A percentile compares a stretch with the other conserved stretches of the same genome.
These are phyloP conservation scores for Sylvia borin DNA, from an alignment of 2,797 vertebrate genomes.

Conservation along the genomic window DNA sequence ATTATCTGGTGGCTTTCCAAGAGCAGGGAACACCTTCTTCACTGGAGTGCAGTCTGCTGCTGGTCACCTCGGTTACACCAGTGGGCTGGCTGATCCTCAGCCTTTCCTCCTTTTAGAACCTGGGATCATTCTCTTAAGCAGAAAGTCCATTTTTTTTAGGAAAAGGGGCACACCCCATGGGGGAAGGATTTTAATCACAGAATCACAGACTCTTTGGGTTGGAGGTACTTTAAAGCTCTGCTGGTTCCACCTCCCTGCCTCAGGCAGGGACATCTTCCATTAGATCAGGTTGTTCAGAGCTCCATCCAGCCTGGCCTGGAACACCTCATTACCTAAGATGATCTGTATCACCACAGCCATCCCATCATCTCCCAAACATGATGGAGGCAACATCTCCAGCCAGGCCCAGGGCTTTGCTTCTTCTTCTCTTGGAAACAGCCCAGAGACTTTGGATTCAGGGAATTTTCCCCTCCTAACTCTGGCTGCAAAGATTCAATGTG, in stretches of 20 bases:
- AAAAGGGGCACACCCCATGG: background rate
- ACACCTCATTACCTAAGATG: background rate
- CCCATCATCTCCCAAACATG: background rate
- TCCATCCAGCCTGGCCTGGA: background rate
- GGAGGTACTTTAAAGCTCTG: background rate
- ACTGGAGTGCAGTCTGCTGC: background rate
- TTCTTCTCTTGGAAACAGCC: background rate
- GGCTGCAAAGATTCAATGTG: background rate
- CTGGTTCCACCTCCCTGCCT: too few species aligned
- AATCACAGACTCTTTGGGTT: background rate
- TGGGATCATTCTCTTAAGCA: background rate
- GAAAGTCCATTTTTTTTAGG: background rate
- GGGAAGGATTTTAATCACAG: background rate
- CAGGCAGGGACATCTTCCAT: background rate
- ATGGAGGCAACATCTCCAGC: background rate
- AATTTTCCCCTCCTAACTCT: background rate
- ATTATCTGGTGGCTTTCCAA: background rate
- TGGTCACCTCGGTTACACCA: fast-evolving
- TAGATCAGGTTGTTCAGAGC: background rate
- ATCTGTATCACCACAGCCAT: background rate
- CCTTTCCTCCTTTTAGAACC: background rate
- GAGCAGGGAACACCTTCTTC: background rate
- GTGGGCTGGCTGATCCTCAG: background rate
- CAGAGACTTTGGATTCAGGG: background rate
- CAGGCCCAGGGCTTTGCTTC: background rate